These are phyloP conservation scores for Lordiphosa fenestrarum DNA, from an alignment of 2,888 invertebrate genomes.

Conservation along the genomic window DNA sequence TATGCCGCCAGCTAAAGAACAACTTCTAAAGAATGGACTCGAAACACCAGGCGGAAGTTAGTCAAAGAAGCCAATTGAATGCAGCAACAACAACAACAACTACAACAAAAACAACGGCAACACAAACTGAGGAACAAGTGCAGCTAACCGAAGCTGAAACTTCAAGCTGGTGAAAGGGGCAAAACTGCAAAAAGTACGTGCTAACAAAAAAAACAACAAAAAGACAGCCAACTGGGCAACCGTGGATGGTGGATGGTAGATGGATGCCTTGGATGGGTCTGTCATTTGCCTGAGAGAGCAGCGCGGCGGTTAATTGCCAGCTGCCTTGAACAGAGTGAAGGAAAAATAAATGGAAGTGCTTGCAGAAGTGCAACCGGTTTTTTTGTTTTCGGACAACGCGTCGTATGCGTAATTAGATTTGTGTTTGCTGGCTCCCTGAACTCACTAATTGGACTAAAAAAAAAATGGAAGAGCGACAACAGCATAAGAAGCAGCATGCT, in stretches of 20 bases:
- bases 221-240: constrained; percentile 10
- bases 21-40: constrained; percentile 49
- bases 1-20: constrained; percentile 47
- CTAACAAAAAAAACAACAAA: constrained; percentile 8
- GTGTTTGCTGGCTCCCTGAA: constrained; percentile 14
- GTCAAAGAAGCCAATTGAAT: constrained; percentile 69
- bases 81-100: constrained; percentile 41
- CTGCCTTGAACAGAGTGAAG: constrained; percentile 32
- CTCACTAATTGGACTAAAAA: constrained; percentile 55
- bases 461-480: constrained; percentile 7
- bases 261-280: constrained; percentile 5
- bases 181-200: not conserved
- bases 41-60: constrained; percentile 68
- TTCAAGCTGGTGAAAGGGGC: constrained; percentile 47
- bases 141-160: constrained; percentile 28
- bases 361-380: constrained; percentile 36
- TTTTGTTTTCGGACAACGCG: constrained; percentile 29
- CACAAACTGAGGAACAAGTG: constrained; percentile 31
- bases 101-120: constrained; percentile 23
- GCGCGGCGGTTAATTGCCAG: constrained; percentile 37
- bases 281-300: constrained; percentile 9
- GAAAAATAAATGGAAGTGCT: constrained; percentile 14
- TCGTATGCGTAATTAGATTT: constrained; percentile 68
- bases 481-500: too few relatives aligned
- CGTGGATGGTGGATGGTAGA: not conserved